These are phyloP conservation scores for Planiliza haematocheilus DNA, from an alignment of 2,113 vertebrate species.

Conservation along the genomic window DNA sequence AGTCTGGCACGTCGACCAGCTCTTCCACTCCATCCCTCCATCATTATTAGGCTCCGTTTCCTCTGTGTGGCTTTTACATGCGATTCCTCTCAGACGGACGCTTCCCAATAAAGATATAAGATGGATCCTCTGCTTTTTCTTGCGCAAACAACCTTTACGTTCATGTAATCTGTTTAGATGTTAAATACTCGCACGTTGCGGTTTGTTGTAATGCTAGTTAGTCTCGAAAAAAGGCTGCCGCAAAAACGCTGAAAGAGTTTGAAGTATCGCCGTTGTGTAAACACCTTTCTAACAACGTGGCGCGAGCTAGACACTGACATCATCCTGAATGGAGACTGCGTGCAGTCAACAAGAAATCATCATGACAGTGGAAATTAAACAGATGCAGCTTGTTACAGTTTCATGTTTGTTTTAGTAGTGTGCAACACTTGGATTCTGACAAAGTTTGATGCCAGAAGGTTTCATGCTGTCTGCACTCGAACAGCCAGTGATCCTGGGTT, in stretches of 20 bases:
- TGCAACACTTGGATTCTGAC: slow-evolving; percentile 22
- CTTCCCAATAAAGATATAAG: slow-evolving; percentile 7
- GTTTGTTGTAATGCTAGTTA: background rate
- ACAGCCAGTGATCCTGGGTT: slow-evolving; percentile 33
- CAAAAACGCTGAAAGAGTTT: background rate
- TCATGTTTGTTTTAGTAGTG: background rate
- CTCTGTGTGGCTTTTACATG: slow-evolving; percentile 32
- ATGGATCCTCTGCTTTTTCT: background rate
- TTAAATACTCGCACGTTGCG: background rate
- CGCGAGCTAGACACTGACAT: background rate
- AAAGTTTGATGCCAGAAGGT: slow-evolving; percentile 6
- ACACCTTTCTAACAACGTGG: slow-evolving; percentile 2
- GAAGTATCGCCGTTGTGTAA: background rate
- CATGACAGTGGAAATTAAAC: slow-evolving; percentile 5
- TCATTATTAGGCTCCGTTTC: slow-evolving; percentile 67
- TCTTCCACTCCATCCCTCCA: slow-evolving; percentile 54
- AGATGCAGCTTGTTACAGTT: background rate
- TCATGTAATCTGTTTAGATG: background rate
- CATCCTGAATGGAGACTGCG: background rate
- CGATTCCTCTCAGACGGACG: background rate
- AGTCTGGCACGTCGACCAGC: slow-evolving; percentile 69
- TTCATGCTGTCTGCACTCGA: slow-evolving; percentile 10
- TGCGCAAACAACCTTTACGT: slow-evolving; percentile 1
- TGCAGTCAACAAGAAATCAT: background rate
- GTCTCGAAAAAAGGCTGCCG: background rate